Percentiles rank a stretch among this genome's conserved stretches.
These are phyloP conservation scores for Bicyclus anynana DNA, from an alignment of 1,140 invertebrate species.

Conservation along the genomic window DNA sequence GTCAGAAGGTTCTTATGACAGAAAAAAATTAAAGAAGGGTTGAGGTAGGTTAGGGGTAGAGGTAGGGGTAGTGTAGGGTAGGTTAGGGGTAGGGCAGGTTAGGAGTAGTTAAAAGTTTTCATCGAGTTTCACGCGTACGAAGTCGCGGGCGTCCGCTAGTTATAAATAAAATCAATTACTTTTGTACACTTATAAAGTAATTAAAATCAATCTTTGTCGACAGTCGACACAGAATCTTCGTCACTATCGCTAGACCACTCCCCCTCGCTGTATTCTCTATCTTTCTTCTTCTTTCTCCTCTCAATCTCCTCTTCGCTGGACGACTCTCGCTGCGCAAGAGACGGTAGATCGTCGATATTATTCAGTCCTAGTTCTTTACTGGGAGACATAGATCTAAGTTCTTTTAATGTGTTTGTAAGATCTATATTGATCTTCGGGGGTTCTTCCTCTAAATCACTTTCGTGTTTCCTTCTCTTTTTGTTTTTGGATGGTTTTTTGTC, in stretches of 20 bases:
- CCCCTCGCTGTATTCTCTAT: slow-evolving; percentile 62
- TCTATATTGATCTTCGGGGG: slow-evolving; percentile 45
- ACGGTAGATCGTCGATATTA: slow-evolving; percentile 26
- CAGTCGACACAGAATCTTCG: slow-evolving; percentile 30
- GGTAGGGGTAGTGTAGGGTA: no score
- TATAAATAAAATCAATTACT: no score
- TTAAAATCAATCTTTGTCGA: slow-evolving; percentile 9
- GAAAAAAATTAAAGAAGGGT: no score
- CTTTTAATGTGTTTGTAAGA: slow-evolving; percentile 55
- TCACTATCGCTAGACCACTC: slow-evolving; percentile 68
- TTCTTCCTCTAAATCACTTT: slow-evolving; percentile 29
- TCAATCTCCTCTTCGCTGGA: slow-evolving; percentile 33
- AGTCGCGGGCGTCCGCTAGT: no score
- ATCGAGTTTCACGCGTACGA: no score
- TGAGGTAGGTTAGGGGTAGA: no score
- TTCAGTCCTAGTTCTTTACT: slow-evolving; percentile 50
- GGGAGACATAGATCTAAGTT: slow-evolving; percentile 48
- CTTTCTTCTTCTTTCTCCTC: slow-evolving; percentile 34
- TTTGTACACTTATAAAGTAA: no score
- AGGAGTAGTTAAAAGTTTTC: no score
- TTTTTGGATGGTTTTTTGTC: slow-evolving; percentile 51
- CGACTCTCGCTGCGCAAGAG: slow-evolving; percentile 17
- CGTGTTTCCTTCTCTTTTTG: slow-evolving; percentile 43
- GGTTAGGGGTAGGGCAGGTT: no score
- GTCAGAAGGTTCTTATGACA: no score